Base-by-base conservation (phyloP, 92 coral and sea anemone genomes). In the Parazoanthus swiftii region DNA sequence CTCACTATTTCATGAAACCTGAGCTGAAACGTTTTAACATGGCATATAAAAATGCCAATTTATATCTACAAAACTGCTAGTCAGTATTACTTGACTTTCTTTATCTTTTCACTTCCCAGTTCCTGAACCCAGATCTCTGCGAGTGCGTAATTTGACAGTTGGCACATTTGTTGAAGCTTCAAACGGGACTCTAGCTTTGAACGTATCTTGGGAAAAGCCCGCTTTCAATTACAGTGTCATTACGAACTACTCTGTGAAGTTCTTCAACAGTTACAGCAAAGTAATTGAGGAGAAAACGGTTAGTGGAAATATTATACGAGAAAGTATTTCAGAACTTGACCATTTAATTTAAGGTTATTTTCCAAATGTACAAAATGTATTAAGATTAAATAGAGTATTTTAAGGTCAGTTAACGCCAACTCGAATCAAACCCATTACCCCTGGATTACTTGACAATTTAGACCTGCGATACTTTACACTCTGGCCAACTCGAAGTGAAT, bases 201-300 rank as follows among this genome's bases (percentile, higher is more conserved):
- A 82, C 37, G 56, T 66, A 36, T 63, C 86, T 39, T 82, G 86
- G 86, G 18, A 82, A 42, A 43, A 82, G 25, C 86, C 86, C 26
- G 33, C 51, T 5, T 82, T 82, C 71, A 82, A 82, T 74, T 82
- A 82, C 63, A 82, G 86, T 50, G 11, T 8, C 7, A 82, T 82
- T 42, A 11, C 7, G 21, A 43, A 66, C 23, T 82, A 82, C 76
- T 66, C 58, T 15, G 86, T 82, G 76, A 67, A 21, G 25, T 81
- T 63, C n/a, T 3, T 11, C 36, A 23, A 67, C 51, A 35, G 86
- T 68, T 68, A 65, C 13, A 39, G 36, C 74, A 67, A 82, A 67
- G 59, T 63, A 15, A 26, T 81, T 42, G 39, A 23, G 2, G 10
- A n/a, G 54, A 82, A 65, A 65, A 82, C 86, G 86, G 86, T 82